Conservation (phyloP, 2,797 vertebrate species). For the Esox masquinongy region DNA sequence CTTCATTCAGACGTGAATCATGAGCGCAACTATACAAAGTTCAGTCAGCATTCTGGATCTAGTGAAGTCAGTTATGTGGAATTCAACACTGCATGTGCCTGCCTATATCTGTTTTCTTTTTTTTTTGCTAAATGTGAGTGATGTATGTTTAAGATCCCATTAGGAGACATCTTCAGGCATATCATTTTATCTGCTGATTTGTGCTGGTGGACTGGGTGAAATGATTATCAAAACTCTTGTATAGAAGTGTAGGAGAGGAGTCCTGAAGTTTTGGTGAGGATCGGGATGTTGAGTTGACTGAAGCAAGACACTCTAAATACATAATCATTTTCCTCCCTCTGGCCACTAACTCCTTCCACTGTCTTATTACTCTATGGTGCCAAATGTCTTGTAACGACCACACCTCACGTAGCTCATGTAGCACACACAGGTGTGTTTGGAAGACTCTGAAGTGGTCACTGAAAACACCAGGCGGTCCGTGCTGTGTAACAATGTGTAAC, state of each 20-base stretch:
- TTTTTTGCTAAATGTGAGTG: neutral
- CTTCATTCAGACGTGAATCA: slow-evolving; percentile 5
- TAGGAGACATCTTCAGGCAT: neutral
- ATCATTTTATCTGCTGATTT: neutral
- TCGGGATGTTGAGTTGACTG: neutral
- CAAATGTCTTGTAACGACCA: neutral
- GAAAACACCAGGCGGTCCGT: neutral
- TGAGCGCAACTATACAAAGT: neutral
- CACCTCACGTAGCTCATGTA: neutral
- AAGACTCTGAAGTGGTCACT: neutral
- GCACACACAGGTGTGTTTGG: neutral
- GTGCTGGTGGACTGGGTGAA: neutral
- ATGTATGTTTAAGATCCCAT: slow-evolving; percentile 8
- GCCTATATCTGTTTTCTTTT: neutral
- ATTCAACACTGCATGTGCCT: neutral
- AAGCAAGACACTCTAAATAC: neutral
- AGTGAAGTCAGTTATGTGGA: slow-evolving; percentile 9
- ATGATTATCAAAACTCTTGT: neutral
- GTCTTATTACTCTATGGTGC: neutral
- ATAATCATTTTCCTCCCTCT: neutral
- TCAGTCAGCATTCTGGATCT: neutral
- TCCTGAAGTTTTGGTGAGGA: neutral
- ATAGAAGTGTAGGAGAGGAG: neutral
- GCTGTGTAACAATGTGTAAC: neutral
- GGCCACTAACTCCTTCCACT: neutral